Percentiles rank a stretch among this genome's conserved stretches.
These are phyloP conservation scores for Parnassius smintheus DNA, from an alignment of 2,888 invertebrate species.

Conservation along the genomic window DNA sequence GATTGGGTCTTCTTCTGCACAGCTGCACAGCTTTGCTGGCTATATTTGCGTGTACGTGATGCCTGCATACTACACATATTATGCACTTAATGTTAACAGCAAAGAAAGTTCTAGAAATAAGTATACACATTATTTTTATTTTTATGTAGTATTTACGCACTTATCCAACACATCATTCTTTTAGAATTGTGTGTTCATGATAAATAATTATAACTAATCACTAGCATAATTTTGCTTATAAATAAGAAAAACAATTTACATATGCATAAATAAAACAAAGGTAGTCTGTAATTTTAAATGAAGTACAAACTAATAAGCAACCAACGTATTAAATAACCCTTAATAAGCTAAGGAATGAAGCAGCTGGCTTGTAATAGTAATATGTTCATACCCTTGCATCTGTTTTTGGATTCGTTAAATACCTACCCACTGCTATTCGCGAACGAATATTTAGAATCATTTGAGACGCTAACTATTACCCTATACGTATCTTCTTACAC, in stretches of 20 bases:
- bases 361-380: slow-evolving; percentile 35
- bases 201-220: not conserved
- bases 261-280: not conserved
- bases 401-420: slow-evolving; percentile 21
- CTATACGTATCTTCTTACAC: slow-evolving; percentile 9
- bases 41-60: too few relatives aligned
- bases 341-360: slow-evolving; percentile 30
- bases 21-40: too few relatives aligned
- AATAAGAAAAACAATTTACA: not conserved
- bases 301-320: not conserved
- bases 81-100: too few relatives aligned
- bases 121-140: too few relatives aligned
- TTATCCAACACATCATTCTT: too few relatives aligned
- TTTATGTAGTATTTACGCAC: too few relatives aligned
- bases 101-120: too few relatives aligned
- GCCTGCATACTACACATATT: too few relatives aligned
- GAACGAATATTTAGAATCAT: slow-evolving; percentile 13
- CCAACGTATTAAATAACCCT: slow-evolving; percentile 15
- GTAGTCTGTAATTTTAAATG: too few relatives aligned
- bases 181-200: too few relatives aligned
- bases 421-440: slow-evolving; percentile 7
- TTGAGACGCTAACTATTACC: not conserved
- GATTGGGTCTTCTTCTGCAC: too few relatives aligned
- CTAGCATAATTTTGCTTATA: not conserved
- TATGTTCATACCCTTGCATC: slow-evolving; percentile 17